Evolutionary conservation across 2,113 vertebrate species (phyloP).

Genomic region (Saguinus imperator): DNA sequence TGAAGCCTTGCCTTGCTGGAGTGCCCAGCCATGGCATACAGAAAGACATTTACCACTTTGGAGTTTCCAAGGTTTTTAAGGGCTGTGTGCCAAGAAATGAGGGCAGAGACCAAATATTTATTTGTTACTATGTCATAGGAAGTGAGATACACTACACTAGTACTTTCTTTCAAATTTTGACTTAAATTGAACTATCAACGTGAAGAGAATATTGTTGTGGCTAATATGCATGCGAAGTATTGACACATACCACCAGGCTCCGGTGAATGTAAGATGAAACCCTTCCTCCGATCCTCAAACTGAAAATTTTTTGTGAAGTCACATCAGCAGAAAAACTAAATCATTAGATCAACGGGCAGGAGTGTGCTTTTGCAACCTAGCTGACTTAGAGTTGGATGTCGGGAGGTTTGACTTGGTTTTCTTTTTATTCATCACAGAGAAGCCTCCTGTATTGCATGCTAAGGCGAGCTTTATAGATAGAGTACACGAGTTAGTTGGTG

Average conservation of each 20-base stretch:
- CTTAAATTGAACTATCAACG: neutral
- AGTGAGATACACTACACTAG: too few relatives aligned
- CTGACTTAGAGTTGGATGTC: neutral
- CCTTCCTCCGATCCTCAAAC: neutral
- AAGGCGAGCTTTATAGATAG: neutral
- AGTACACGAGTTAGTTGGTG: neutral
- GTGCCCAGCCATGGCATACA: neutral
- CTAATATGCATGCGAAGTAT: neutral
- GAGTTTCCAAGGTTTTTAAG: neutral
- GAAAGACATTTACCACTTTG: neutral
- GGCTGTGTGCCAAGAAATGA: neutral
- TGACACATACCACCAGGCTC: neutral
- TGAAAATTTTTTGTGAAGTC: neutral
- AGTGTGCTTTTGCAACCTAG: neutral
- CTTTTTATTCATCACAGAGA: neutral
- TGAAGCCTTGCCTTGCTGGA: neutral
- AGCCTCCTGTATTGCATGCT: neutral
- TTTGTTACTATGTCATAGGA: neutral
- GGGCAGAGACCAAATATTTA: neutral
- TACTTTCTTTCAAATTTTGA: neutral
- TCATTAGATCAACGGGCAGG: neutral
- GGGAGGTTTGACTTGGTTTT: neutral
- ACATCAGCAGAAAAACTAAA: neutral
- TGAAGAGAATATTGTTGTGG: neutral
- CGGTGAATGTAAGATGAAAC: neutral